Base-by-base conservation (phyloP, 2,113 vertebrate species). In the Mesitornis unicolor region DNA sequence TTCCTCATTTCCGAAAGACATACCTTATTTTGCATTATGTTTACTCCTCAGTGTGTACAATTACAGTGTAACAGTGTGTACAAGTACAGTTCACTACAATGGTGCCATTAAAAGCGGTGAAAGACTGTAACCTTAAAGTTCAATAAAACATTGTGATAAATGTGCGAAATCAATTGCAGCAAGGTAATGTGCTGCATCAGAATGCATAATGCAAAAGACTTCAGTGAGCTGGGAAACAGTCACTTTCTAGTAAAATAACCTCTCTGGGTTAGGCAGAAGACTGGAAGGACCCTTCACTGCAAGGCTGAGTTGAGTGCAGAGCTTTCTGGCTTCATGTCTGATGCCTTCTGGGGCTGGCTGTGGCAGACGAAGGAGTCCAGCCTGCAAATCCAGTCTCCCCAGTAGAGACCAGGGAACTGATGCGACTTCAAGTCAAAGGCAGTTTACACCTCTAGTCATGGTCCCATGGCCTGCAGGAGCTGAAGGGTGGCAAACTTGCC, bases 381-480 rank as follows among this genome's bases (percentile, higher is more conserved):
- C 13, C 33, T 4, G 1, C 1, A 0, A 74, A 45, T 36, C 42
- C 47, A 50, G 0, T 8, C 29, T 82, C 22, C 8, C 5, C 12
- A 50, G 7, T 1, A 3, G 20, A 8, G 29, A 35, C 31, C 31
- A 53, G 35, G 67, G 68, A 68, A 36, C 0, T 22, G 33, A 88
- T 9, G 20, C 1, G 2, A 47, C 17, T 31, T 54, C 28, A 86
- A 78, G 25, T 26, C 31, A 33, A 57, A 65, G 24, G 45, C 31
- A 74, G 31, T 19, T 71, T 42, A 17, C 8, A 60, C 2, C 22
- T 50, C 7, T 8, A 42, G 38, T 51, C 33, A 76, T n/a, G n/a
- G n/a, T n/a, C n/a, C n/a, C 31, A 36, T 2, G 16, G 47, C 33
- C 60, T 48, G n/a, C 31, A 8, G 5, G 38, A 60, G 14, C 6